Evolutionary conservation across 1,140 invertebrate species (phyloP).

Genomic region (Lerema accius): DNA sequence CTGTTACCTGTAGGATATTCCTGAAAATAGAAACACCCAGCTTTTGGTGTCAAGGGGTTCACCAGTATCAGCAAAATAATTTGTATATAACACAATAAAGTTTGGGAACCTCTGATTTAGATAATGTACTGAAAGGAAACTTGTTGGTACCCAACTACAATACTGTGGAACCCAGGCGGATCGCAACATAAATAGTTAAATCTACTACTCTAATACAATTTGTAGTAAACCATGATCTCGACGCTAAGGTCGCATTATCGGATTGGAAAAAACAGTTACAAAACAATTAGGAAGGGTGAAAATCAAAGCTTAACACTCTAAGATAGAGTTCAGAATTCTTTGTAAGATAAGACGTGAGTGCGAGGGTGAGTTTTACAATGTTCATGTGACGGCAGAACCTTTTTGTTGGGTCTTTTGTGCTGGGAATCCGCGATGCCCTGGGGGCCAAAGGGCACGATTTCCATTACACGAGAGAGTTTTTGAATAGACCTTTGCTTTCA

Average conservation of each 20-base stretch:
- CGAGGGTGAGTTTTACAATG: slow-evolving; percentile 76
- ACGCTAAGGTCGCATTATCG: slow-evolving; percentile 79
- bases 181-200: slow-evolving; percentile 75
- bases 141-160: too few species aligned
- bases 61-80: too few species aligned
- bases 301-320: slow-evolving; percentile 54
- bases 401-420: slow-evolving; percentile 79
- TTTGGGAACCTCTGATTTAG: too few species aligned
- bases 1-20: too few species aligned
- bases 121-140: not conserved
- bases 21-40: too few species aligned
- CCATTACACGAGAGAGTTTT: slow-evolving; percentile 78
- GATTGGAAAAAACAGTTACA: slow-evolving; percentile 78
- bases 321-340: slow-evolving; percentile 61
- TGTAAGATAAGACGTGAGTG: slow-evolving; percentile 53
- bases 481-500: slow-evolving; percentile 54
- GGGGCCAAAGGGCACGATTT: slow-evolving; percentile 73
- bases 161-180: slow-evolving; percentile 33
- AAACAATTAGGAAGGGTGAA: slow-evolving; percentile 46
- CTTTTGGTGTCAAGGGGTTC: too few species aligned
- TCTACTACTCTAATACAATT: slow-evolving; percentile 80
- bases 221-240: slow-evolving; percentile 81
- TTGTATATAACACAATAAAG: too few species aligned
- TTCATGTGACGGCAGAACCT: slow-evolving; percentile 79
- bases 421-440: slow-evolving; percentile 71